phyloP scores from a whole-genome alignment of 2,888 invertebrate species.

The Callimorpha dominula region DNA sequence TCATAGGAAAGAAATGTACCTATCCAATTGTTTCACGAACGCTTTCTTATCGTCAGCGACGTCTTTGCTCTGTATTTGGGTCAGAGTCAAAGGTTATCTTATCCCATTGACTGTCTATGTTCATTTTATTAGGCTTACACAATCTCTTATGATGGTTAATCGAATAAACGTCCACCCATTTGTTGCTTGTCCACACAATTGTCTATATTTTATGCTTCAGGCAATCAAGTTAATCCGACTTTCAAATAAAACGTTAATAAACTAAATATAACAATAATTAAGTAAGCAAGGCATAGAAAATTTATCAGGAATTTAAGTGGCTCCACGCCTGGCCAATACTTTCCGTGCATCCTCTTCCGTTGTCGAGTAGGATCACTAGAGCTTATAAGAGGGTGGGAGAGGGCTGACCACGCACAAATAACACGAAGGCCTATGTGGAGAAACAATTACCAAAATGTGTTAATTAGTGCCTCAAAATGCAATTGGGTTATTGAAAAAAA shows the following conservation, averaged over 20 bases:
- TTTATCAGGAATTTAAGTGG: too few relatives aligned
- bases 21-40: neutral
- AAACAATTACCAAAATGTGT: neutral
- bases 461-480: neutral
- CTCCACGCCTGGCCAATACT: too few relatives aligned
- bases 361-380: neutral
- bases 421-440: neutral
- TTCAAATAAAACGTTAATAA: neutral
- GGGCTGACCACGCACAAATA: too few relatives aligned
- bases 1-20: neutral
- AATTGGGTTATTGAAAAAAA: too few relatives aligned
- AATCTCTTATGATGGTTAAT: neutral
- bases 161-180: neutral
- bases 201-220: neutral
- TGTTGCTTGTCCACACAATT: neutral
- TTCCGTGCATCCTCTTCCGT: neutral
- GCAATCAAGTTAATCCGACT: neutral
- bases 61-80: conserved; percentile 3
- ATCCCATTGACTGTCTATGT: neutral
- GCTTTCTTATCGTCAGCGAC: neutral
- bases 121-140: neutral
- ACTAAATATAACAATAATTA: neutral
- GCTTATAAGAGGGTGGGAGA: neutral
- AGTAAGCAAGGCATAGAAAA: neutral
- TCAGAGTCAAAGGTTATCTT: conserved; percentile 15